Conservation (phyloP, 2,888 invertebrate species). For the Podotricha telesiphe region DNA sequence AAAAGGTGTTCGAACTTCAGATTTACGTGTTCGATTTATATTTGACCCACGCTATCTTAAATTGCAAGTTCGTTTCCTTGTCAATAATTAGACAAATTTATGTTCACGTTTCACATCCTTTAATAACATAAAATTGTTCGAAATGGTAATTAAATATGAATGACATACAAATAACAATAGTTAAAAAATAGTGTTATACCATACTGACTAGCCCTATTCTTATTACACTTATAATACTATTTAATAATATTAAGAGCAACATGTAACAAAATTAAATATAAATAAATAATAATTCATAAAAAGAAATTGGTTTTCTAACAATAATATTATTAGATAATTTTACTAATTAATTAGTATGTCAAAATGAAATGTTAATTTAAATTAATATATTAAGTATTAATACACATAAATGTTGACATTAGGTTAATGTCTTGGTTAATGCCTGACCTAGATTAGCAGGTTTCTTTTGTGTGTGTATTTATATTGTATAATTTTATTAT, state of each 20-base stretch:
- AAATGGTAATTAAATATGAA: background rate
- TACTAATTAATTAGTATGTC: background rate
- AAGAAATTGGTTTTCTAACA: too few species aligned
- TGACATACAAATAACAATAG: background rate
- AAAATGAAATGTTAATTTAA: background rate
- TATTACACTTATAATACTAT: background rate
- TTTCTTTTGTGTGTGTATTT: conserved; percentile 22
- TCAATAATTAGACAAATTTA: conserved; percentile 38
- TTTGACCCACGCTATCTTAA: conserved; percentile 41
- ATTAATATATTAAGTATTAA: background rate
- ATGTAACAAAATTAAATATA: background rate
- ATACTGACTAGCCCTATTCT: background rate
- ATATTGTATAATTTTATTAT: background rate
- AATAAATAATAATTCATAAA: too few species aligned
- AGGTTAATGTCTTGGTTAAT: conserved; percentile 30
- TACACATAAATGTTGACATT: conserved; percentile 12
- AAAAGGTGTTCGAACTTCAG: conserved; percentile 34
- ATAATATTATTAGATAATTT: background rate
- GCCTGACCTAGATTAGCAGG: conserved; percentile 33
- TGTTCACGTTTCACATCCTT: conserved; percentile 17
- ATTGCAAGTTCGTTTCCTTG: conserved; percentile 33
- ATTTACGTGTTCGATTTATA: conserved; percentile 24
- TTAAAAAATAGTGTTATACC: background rate
- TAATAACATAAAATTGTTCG: background rate
- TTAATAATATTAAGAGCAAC: background rate